Percentiles rank a stretch among this genome's conserved stretches.
phyloP scores from a whole-genome alignment of 2,113 vertebrate genomes.

The Mustelus asterias region DNA sequence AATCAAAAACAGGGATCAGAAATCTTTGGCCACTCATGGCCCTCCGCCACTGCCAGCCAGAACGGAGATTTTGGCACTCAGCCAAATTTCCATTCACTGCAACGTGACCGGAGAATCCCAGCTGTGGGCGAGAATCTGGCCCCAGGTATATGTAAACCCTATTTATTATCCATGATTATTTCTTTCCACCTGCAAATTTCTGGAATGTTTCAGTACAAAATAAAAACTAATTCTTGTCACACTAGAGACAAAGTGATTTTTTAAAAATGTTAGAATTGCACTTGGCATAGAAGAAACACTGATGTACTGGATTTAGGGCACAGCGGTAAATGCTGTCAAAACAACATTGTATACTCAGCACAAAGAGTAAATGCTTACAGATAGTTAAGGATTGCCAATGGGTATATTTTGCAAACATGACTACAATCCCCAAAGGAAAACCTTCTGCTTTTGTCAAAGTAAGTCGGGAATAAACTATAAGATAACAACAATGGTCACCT shows the following conservation, averaged over 20 bases:
- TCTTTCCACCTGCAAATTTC: neutral
- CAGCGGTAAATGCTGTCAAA: neutral
- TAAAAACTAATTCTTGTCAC: neutral
- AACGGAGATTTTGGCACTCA: no score
- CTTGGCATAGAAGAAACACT: neutral
- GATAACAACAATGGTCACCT: neutral
- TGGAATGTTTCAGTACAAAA: neutral
- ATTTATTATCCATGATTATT: neutral
- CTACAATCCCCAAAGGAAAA: neutral
- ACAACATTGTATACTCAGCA: neutral
- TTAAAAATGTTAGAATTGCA: neutral
- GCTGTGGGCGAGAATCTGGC: no score
- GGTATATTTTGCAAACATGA: conserved; percentile 1
- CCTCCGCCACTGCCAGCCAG: no score
- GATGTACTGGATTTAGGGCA: neutral
- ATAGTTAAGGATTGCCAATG: conserved; percentile 4
- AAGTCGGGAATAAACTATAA: neutral
- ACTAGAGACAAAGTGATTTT: neutral
- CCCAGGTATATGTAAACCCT: neutral
- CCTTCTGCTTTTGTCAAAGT: neutral
- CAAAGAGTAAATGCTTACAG: neutral
- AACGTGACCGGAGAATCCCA: no score
- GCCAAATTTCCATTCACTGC: no score
- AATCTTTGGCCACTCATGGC: no score
- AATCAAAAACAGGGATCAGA: neutral